Conservation (phyloP, 2,113 vertebrate genomes). For the Pungitius pungitius region DNA sequence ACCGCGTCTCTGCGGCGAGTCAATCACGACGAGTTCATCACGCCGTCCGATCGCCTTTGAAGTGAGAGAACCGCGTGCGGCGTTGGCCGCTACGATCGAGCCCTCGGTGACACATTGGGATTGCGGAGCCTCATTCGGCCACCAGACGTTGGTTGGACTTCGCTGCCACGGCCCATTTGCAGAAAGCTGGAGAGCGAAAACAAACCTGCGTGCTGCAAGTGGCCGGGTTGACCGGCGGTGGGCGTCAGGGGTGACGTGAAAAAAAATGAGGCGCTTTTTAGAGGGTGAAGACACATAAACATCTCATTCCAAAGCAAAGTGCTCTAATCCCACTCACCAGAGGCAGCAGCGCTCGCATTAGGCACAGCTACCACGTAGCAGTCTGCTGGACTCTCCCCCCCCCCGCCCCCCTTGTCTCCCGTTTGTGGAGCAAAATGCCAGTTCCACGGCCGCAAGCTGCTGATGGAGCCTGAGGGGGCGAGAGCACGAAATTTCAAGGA, state of each 20-base stretch:
- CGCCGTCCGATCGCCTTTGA: neutral
- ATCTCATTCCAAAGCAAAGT: constrained; percentile 6
- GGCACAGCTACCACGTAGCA: constrained; percentile 16
- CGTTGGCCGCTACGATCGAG: no score
- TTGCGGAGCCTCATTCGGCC: constrained; percentile 47
- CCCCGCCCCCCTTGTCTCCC: constrained; percentile 29
- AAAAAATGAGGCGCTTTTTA: constrained; percentile 19
- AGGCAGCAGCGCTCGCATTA: constrained; percentile 12
- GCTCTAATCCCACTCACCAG: constrained; percentile 10
- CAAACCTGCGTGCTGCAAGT: constrained; percentile 40
- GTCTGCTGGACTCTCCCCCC: constrained; percentile 20
- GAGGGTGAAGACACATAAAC: neutral
- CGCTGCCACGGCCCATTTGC: constrained; percentile 60
- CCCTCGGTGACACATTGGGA: constrained; percentile 46
- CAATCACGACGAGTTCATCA: constrained; percentile 7
- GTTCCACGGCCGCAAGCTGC: constrained; percentile 17
- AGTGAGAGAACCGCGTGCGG: no score
- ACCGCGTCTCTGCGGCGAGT: constrained; percentile 2
- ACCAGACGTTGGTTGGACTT: constrained; percentile 45
- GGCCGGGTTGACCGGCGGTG: no score
- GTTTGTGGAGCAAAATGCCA: constrained; percentile 1
- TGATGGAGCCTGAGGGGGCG: constrained; percentile 22
- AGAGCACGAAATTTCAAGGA: constrained; percentile 44
- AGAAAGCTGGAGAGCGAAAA: constrained; percentile 55
- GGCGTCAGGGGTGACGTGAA: constrained; percentile 6